These are phyloP conservation scores for Melanotus villosus DNA, from an alignment of 2,888 invertebrate species.

Conservation along the genomic window DNA sequence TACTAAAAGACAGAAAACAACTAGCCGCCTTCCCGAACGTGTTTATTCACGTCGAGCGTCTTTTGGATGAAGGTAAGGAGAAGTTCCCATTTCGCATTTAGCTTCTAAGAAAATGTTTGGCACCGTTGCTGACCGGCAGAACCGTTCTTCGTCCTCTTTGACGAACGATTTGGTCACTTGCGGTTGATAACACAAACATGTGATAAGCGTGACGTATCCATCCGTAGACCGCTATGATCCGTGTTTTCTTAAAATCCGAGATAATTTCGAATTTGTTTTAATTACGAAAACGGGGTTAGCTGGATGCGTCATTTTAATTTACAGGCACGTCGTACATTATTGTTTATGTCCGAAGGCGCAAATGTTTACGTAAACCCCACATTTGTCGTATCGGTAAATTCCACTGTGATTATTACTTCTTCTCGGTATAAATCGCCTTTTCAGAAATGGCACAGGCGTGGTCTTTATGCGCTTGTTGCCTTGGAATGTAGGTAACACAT, in stretches of 20 bases:
- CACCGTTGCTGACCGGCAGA: not conserved
- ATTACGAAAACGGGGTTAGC: too few species aligned
- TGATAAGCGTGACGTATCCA: constrained; percentile 59
- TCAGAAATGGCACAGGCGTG: constrained; percentile 55
- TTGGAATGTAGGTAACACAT: constrained; percentile 58
- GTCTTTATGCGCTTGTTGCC: constrained; percentile 56
- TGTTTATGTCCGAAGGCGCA: constrained; percentile 3
- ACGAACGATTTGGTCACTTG: constrained; percentile 46
- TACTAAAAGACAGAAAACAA: constrained; percentile 99
- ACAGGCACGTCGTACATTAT: constrained; percentile 1
- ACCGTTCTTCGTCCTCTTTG: not conserved
- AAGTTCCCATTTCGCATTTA: not conserved
- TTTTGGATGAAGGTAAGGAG: constrained; percentile 97
- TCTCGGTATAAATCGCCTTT: not conserved
- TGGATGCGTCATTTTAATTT: too few species aligned
- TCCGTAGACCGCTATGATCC: constrained; percentile 39
- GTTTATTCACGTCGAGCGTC: constrained; percentile 98
- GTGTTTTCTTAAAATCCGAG: too few species aligned
- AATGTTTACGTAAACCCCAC: not conserved
- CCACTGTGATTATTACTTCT: constrained; percentile 11
- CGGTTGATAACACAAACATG: constrained; percentile 59
- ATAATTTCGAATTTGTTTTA: too few species aligned
- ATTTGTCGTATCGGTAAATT: constrained; percentile 3
- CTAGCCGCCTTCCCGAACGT: constrained; percentile 99
- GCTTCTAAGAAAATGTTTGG: not conserved